Percentiles rank a stretch among this genome's conserved stretches.
phyloP scores from a whole-genome alignment of 2,888 invertebrate genomes.

The Zaprionus bogoriensis region DNA sequence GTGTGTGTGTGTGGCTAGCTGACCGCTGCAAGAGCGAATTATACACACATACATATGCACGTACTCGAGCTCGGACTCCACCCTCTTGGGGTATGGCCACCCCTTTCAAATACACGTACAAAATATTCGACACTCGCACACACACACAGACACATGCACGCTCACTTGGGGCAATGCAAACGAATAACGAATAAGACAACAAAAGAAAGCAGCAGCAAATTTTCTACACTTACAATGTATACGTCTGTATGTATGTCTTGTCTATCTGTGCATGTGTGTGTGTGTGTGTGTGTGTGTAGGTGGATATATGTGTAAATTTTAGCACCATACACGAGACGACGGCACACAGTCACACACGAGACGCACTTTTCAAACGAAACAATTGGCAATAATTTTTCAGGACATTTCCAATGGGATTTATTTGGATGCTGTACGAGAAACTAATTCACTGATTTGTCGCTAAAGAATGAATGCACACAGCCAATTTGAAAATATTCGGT shows the following conservation, averaged over 20 bases:
- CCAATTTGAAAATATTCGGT: conserved; percentile 33
- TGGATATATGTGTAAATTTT: conserved; percentile 53
- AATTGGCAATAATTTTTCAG: conserved; percentile 25
- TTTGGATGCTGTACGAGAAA: conserved; percentile 28
- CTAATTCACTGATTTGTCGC: conserved; percentile 33
- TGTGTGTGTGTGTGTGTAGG: conserved; percentile 35
- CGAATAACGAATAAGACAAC: conserved; percentile 54
- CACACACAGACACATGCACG: conserved; percentile 21
- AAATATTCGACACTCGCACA: conserved; percentile 29
- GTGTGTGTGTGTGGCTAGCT: conserved; percentile 7
- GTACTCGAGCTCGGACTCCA: conserved; percentile 47
- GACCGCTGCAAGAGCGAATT: conserved; percentile 18
- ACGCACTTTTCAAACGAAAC: conserved; percentile 26
- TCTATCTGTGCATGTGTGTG: conserved; percentile 18
- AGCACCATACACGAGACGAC: conserved; percentile 60
- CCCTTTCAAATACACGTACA: conserved; percentile 43
- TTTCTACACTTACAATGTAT: conserved; percentile 61
- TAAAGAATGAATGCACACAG: conserved; percentile 26
- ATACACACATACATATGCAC: conserved; percentile 30
- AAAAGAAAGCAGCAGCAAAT: conserved; percentile 66
- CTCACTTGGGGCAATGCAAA: conserved; percentile 34
- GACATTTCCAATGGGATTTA: conserved; percentile 42
- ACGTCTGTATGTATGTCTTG: conserved; percentile 9
- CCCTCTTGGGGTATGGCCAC: conserved; percentile 54
- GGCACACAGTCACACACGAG: conserved; percentile 38